Evolutionary conservation across 2,797 vertebrate genomes (phyloP), one percentile per base, ranked within the genome.

Genomic region (Halcyon smyrnensis): DNA sequence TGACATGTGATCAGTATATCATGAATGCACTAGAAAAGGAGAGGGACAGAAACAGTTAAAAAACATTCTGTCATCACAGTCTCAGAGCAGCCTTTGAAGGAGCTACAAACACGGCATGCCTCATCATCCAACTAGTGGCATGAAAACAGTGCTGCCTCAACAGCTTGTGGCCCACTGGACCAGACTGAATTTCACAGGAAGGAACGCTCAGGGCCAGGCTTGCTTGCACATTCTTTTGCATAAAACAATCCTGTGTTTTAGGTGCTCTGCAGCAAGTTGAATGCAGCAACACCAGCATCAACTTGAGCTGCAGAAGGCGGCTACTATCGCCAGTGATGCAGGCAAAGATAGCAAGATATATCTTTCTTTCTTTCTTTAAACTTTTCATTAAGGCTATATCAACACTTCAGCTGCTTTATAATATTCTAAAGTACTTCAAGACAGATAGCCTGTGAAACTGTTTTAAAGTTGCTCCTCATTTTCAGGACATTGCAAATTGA

Each of bases 151-250:
- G 23, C 18, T 41, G 13, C 11, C 9, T 28, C n/a, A 45, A 10
- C 3, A 50, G 7, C 12, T 21, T 4, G 23, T 21, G 37, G 7
- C n/a, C 23, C 2, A 0, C 8, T 11, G 36, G 4, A 5, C 16
- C 24, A 30, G 15, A 13, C 8, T 24, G 13, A 17, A 6, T 28
- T 43, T 41, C 51, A 45, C 27, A 46, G 3, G 2, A 4, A 9
- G 1, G 25, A 28, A 30, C 36, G 6, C 24, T 59, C 34, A 59
- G 62, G 43, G 43, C 19, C 12, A 20, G 16, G n/a, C 14, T 32
- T 28, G 36, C 7, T 34, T 51, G 13, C 8, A 45, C n/a, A 24
- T 56, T 48, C 13, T 60, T 28, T n/a, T 14, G 45, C 1, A 5
- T 2, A 84, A 57, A 84, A 11, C 4, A 27, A 12, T 45, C 9